A percentile compares a stretch with the other conserved stretches of the same genome.
Conservation (phyloP, 1,140 invertebrate species). For the Chrysopa pallens region DNA sequence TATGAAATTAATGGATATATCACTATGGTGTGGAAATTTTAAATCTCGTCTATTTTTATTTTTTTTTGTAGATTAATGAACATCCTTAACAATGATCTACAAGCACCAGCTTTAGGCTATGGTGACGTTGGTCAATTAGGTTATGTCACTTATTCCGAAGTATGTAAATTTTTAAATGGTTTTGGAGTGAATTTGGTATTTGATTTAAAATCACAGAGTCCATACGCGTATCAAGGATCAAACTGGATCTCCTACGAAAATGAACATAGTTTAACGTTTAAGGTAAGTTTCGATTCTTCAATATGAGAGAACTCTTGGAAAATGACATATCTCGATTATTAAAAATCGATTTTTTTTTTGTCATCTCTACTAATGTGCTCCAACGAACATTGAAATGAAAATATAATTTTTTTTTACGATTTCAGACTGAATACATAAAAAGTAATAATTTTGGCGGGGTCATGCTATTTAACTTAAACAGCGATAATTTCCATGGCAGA, state of each 20-base stretch:
- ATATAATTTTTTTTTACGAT: background rate
- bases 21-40: too few species aligned
- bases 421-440: background rate
- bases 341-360: too few species aligned
- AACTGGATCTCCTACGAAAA: constrained; percentile 81
- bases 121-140: constrained; percentile 46
- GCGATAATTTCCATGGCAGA: background rate
- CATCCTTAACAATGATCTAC: constrained; percentile 38
- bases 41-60: too few species aligned
- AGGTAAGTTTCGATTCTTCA: constrained; percentile 27
- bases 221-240: constrained; percentile 57
- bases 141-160: constrained; percentile 46
- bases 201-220: constrained; percentile 50
- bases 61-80: constrained; percentile 38
- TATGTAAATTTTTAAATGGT: constrained; percentile 42
- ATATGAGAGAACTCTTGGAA: constrained; percentile 1
- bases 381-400: background rate
- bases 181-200: constrained; percentile 31
- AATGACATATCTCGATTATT: too few species aligned
- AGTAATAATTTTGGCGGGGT: background rate
- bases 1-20: too few species aligned
- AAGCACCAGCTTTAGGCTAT: constrained; percentile 48
- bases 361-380: too few species aligned
- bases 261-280: constrained; percentile 47
- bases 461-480: background rate